Evolutionary conservation across 1,140 invertebrate species (phyloP), one percentile per base, ranked within the genome.

Genomic region (Macrobrachium nipponense): DNA sequence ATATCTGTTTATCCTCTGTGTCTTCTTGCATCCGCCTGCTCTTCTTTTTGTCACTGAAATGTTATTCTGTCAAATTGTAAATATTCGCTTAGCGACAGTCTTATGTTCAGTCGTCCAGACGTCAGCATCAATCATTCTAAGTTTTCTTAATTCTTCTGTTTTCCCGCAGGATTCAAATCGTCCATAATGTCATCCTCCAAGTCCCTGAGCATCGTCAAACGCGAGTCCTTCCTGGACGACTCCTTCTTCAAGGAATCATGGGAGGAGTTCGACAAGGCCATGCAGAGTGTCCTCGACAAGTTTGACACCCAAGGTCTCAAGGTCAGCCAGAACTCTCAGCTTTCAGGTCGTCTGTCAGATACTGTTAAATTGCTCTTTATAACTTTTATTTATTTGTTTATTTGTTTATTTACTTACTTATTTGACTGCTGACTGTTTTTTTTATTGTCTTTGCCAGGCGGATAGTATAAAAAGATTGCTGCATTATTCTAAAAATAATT

Each of bases 271-370:
- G 86, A 87, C 76, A 87, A 77, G 73, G 86, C 86, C 20, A 68
- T 87, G 43, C 86, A 87, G 66, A 59, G 44, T 27, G 61, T 87
- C 73, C 86, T 87, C 23, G 86, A 87, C 64, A 89, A 89, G 72
- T 89, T 89, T 76, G 85, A 89, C 73, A 66, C 78, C 87, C 76
- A 62, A 60, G 82, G 82, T n/a, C 79, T 88, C 17, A 82, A 86
- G 87, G 87, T 88, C 18, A 17, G 76, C 36, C 7, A 43, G 11
- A 27, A 51, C 51, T 51, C 12, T 51, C 51, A 2, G 8, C 51
- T 51, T 51, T 51, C 51, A 51, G 27, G 2, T 18, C 58, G 70
- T 51, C 23, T 43, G 36, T 0, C 43, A 7, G 59, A n/a, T 12
- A 44, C 12, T 17, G n/a, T 36, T 17, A 5, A 17, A 58, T 20